These are phyloP conservation scores for Agriotes lineatus DNA, from an alignment of 2,888 invertebrate species.

Conservation along the genomic window DNA sequence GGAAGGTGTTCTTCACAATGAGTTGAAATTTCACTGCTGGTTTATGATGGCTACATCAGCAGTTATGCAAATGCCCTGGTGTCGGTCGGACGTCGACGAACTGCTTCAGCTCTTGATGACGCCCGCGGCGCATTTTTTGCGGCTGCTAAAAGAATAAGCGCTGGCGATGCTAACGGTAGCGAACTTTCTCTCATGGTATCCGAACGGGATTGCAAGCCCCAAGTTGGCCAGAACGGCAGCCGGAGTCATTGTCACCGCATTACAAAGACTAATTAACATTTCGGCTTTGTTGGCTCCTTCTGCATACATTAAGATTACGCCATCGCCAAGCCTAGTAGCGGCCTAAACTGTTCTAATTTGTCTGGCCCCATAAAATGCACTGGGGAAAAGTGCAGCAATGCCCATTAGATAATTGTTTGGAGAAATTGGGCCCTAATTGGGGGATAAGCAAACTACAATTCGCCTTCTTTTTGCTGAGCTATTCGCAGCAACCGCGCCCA, in stretches of 20 bases:
- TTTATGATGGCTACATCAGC: no score
- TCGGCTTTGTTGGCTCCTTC: slow-evolving; percentile 9
- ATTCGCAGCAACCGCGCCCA: slow-evolving; percentile 24
- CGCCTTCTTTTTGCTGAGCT: slow-evolving; percentile 6
- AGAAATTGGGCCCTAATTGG: no score
- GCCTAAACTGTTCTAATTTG: no score
- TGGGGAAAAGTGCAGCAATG: no score
- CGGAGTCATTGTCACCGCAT: slow-evolving; percentile 20
- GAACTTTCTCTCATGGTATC: background rate
- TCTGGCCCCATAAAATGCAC: no score
- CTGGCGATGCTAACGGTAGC: background rate
- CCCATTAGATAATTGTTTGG: no score
- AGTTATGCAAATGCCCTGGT: no score
- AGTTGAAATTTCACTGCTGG: no score
- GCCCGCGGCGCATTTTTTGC: background rate
- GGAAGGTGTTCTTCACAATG: no score
- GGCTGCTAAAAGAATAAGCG: background rate
- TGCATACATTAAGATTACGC: slow-evolving; percentile 6
- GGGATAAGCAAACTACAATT: no score
- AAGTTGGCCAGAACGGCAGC: background rate
- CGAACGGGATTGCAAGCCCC: background rate
- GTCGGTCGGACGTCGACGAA: no score
- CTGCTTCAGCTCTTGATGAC: no score
- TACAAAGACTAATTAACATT: slow-evolving; percentile 28
- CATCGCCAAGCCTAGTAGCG: slow-evolving; percentile 7